These are phyloP conservation scores for Lates calcarifer DNA, from an alignment of 2,113 vertebrate genomes.

Conservation along the genomic window DNA sequence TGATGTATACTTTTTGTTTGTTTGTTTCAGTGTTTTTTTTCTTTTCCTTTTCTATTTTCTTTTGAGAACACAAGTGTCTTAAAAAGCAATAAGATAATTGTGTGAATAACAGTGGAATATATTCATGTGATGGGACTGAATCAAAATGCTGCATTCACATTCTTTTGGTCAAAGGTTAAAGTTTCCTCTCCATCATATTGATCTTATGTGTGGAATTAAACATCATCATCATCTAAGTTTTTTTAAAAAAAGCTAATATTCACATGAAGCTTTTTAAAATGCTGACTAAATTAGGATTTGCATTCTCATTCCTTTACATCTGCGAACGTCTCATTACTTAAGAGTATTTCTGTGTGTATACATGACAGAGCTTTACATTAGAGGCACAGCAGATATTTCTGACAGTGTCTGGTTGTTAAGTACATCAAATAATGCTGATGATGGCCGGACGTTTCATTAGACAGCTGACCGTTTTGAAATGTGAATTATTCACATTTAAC, in stretches of 20 bases:
- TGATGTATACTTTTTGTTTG: too few species aligned
- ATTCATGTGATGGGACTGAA: too few species aligned
- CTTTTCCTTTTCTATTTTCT: too few species aligned
- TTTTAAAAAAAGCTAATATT: slow-evolving; percentile 3
- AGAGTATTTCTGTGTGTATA: slow-evolving; percentile 21
- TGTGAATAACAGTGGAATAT: too few species aligned
- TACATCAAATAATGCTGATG: slow-evolving; percentile 3
- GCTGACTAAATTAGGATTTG: slow-evolving; percentile 13
- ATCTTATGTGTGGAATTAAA: not conserved
- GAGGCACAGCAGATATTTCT: not conserved
- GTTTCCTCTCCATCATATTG: not conserved
- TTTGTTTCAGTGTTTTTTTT: too few species aligned
- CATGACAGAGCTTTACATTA: slow-evolving; percentile 27
- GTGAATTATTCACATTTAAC: slow-evolving; percentile 17
- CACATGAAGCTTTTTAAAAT: slow-evolving; percentile 14
- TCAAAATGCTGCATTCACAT: too few species aligned
- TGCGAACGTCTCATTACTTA: not conserved
- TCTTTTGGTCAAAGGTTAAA: too few species aligned
- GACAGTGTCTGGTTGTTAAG: not conserved
- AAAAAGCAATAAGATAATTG: too few species aligned
- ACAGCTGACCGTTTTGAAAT: slow-evolving; percentile 18
- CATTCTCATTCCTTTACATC: slow-evolving; percentile 8
- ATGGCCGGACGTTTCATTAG: slow-evolving; percentile 21
- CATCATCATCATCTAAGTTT: not conserved
- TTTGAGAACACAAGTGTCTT: too few species aligned